phyloP scores from a whole-genome alignment of 1,140 invertebrate species.

The Megathymus violae region DNA sequence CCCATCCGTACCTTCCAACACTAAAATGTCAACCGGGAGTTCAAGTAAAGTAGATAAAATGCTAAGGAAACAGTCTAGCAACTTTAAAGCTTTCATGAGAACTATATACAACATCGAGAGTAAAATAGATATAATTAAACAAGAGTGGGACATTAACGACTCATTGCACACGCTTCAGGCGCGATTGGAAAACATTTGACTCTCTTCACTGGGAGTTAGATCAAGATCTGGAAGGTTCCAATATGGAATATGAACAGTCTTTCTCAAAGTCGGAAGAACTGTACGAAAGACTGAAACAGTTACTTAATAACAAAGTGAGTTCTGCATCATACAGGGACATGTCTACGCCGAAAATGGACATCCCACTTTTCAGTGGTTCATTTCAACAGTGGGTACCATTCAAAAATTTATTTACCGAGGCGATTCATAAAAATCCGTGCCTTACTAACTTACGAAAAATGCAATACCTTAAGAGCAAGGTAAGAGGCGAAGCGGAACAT shows the following conservation, averaged over 20 bases:
- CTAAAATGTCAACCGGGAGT: not conserved
- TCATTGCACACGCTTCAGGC: conserved; percentile 1
- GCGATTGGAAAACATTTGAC: conserved; percentile 10
- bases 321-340: not conserved
- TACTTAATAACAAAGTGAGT: not conserved
- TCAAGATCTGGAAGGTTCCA: not conserved
- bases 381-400: conserved; percentile 9
- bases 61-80: not conserved
- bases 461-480: conserved; percentile 1
- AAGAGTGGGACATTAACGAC: conserved; percentile 8
- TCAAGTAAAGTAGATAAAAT: not conserved
- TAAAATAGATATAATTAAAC: conserved; percentile 1
- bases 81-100: not conserved
- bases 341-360: not conserved
- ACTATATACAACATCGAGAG: conserved; percentile 7
- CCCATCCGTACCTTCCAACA: no score
- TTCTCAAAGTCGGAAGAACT: not conserved
- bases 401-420: conserved; percentile 15
- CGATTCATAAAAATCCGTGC: conserved; percentile 7
- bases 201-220: conserved; percentile 14
- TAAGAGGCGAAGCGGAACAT: not conserved
- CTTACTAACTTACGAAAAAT: conserved; percentile 11
- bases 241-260: not conserved
- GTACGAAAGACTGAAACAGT: not conserved
- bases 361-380: conserved; percentile 4